These are phyloP conservation scores for Motacilla alba DNA, from an alignment of 2,113 vertebrate genomes.

Conservation along the genomic window DNA sequence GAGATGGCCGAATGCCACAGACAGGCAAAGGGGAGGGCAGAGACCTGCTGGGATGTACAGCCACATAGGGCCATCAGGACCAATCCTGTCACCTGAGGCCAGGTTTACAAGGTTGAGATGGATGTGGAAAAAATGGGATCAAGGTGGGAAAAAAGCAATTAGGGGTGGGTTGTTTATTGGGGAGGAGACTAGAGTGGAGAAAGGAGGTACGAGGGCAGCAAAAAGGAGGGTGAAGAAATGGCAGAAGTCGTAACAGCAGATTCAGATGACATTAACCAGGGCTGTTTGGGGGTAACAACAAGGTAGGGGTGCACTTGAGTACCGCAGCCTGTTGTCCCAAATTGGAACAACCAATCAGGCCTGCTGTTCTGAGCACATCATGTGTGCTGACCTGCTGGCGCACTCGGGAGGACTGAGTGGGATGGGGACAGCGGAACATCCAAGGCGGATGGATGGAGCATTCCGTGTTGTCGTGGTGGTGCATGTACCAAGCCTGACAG, in stretches of 20 bases:
- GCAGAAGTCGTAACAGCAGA: neutral
- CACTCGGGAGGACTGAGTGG: neutral
- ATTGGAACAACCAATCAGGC: neutral
- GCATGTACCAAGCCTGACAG: neutral
- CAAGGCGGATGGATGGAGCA: fast-evolving
- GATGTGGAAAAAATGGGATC: neutral
- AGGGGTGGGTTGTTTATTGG: neutral
- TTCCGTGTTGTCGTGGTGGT: fast-evolving
- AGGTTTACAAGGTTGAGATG: neutral
- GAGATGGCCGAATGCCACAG: fast-evolving
- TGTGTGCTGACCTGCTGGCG: neutral
- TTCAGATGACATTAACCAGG: neutral
- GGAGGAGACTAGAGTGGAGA: neutral
- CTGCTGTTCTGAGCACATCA: neutral
- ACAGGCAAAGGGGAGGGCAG: neutral
- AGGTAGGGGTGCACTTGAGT: neutral
- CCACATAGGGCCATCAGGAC: neutral
- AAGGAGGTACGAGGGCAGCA: neutral
- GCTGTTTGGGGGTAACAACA: neutral
- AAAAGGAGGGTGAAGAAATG: neutral
- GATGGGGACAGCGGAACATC: neutral
- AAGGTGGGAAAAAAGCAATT: neutral
- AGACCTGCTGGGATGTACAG: neutral
- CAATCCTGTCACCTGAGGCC: neutral
- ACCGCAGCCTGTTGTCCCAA: neutral